Conservation (phyloP, 2,888 invertebrate genomes). For the Stictocephala bisonia region DNA sequence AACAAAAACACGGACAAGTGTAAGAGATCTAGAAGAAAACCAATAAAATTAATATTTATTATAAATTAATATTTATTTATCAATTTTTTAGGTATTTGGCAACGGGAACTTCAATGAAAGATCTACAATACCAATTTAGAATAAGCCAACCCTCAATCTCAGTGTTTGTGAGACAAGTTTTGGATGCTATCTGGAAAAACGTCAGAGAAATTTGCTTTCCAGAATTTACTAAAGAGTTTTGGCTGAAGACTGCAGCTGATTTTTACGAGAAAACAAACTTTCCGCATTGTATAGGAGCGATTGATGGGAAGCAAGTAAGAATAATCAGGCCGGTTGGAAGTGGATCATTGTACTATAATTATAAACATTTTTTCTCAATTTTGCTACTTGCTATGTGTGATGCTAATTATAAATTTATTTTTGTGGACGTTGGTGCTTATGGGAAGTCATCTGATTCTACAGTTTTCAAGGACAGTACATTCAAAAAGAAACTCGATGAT, state of each 20-base stretch:
- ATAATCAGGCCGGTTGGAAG: slow-evolving; percentile 54
- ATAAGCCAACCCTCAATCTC: slow-evolving; percentile 10
- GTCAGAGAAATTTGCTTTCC: slow-evolving; percentile 17
- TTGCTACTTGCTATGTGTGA: slow-evolving; percentile 56
- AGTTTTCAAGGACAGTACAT: slow-evolving; percentile 21
- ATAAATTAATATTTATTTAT: background rate
- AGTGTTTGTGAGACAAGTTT: slow-evolving; percentile 15
- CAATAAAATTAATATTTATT: slow-evolving; percentile 28
- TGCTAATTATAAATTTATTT: slow-evolving; percentile 57
- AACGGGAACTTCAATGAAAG: slow-evolving; percentile 17
- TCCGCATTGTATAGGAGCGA: slow-evolving; percentile 58
- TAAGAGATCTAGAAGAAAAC: slow-evolving; percentile 27
- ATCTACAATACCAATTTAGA: slow-evolving; percentile 20
- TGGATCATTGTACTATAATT: slow-evolving; percentile 58
- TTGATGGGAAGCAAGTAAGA: slow-evolving; percentile 55
- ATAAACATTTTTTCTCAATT: slow-evolving; percentile 57
- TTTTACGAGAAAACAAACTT: slow-evolving; percentile 54
- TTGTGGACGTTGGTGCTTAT: slow-evolving; percentile 56
- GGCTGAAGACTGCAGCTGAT: slow-evolving; percentile 22
- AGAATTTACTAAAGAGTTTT: slow-evolving; percentile 16
- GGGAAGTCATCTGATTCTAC: slow-evolving; percentile 47
- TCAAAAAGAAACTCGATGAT: slow-evolving; percentile 28
- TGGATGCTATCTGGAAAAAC: slow-evolving; percentile 27
- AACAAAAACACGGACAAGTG: slow-evolving; percentile 37
- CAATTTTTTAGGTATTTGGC: slow-evolving; percentile 13